Evolutionary conservation across 2,113 vertebrate species (phyloP).

Genomic region (Sebastes schlegelii): DNA sequence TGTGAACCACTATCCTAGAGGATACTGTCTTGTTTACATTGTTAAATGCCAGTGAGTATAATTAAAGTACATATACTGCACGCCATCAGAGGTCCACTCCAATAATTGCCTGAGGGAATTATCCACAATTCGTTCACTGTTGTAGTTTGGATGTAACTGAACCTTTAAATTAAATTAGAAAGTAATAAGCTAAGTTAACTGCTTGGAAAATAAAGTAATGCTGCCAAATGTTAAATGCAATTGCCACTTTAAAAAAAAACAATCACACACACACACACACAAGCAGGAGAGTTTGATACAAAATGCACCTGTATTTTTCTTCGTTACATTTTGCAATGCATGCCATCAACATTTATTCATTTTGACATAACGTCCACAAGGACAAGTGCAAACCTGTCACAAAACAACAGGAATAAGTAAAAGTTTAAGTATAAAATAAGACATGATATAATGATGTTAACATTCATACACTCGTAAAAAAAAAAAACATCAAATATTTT

Average conservation of each 20-base stretch:
- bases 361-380: slow-evolving; percentile 72
- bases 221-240: background rate
- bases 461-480: slow-evolving; percentile 69
- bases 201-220: background rate
- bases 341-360: slow-evolving; percentile 77
- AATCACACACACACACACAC: slow-evolving; percentile 1
- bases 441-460: slow-evolving; percentile 65
- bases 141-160: background rate
- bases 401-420: slow-evolving; percentile 68
- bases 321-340: slow-evolving; percentile 77
- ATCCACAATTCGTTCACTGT: background rate
- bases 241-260: background rate
- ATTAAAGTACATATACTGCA: background rate
- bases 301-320: slow-evolving; percentile 76
- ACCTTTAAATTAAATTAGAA: background rate
- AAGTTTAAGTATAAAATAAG: slow-evolving; percentile 71
- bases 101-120: no score
- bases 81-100: background rate
- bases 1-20: background rate
- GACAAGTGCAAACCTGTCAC: slow-evolving; percentile 84
- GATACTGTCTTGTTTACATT: background rate
- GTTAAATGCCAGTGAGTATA: background rate
- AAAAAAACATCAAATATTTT: slow-evolving; percentile 44
- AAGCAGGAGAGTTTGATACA: slow-evolving; percentile 59
- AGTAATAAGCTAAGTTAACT: background rate